Evolutionary conservation across 2,113 vertebrate species (phyloP).

Genomic region (Sinocyclocheilus grahami): DNA sequence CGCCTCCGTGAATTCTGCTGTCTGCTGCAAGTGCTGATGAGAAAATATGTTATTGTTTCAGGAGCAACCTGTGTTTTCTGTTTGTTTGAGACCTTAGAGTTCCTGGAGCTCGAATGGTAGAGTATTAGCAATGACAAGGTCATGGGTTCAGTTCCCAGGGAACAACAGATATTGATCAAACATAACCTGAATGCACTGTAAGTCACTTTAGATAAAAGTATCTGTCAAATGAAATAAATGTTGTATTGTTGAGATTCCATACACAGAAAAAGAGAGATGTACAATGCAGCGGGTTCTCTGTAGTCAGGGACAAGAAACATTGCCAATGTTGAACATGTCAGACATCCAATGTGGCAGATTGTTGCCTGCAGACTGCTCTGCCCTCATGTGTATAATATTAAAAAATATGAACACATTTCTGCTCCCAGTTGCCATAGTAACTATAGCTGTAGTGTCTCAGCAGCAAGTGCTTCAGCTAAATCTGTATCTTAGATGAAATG

Average conservation of each 20-base stretch:
- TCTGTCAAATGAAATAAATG: background rate
- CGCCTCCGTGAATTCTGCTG: conserved; percentile 7
- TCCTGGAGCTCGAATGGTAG: background rate
- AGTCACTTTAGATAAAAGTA: background rate
- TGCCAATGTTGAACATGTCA: background rate
- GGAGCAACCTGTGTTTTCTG: background rate
- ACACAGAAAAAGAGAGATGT: background rate
- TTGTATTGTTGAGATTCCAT: background rate
- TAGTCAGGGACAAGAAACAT: background rate
- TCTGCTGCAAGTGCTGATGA: background rate
- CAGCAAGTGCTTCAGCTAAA: background rate
- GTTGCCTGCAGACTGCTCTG: conserved; percentile 13
- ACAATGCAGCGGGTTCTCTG: background rate
- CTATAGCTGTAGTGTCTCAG: conserved; percentile 37
- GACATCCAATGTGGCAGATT: conserved; percentile 16
- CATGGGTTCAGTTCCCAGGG: background rate
- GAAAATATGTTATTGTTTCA: conserved; percentile 17
- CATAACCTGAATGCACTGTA: background rate
- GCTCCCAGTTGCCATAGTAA: conserved; percentile 51
- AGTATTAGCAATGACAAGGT: background rate
- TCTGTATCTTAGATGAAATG: conserved; percentile 25
- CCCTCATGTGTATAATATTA: conserved; percentile 4
- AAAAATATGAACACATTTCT: conserved; percentile 32
- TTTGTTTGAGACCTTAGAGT: background rate
- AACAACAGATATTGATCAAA: background rate